Base-by-base conservation (phyloP, 1,140 invertebrate genomes). In the Arctopsyche grandis region DNA sequence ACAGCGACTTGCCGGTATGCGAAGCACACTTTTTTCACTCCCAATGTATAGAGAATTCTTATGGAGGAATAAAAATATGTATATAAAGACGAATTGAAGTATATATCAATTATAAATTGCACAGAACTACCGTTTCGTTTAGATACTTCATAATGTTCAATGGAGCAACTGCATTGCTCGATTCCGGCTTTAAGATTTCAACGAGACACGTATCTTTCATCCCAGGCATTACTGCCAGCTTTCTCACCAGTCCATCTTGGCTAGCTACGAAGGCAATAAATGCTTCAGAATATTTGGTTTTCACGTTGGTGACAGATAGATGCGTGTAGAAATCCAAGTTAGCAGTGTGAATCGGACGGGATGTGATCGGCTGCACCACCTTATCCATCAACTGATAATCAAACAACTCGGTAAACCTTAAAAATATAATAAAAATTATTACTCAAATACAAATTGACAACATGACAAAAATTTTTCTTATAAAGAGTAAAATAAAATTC, bases 361-460 rank as follows among this genome's bases (percentile, higher is more conserved):
- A 85, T 0, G 91, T 91, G 3, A 91, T 90, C 0, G 95, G 91
- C 80, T 95, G 93, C 0, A 98, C 93, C 5, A 96, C 92, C 78
- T 91, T 89, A 85, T 97, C 94, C 96, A 98, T 97, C 63, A 98
- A 86, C 83, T 96, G 95, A 84, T 96, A 98, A 76, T 91, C 90
- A 19, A 92, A 91, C 56, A 93, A 93, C 82, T 95, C 92, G 60
- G 95, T 87, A 22, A 66, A 66, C 24, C 21, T 66, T 5, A 7
- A 38, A 38, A 38, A 38, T 38, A 38, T 38, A 38, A 38, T 38
- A 38, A 21, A 21, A 58, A 58, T 58, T 16, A 5, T 16, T 58
- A 7, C 21, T 5, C 19, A 24, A 10, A 22, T 9, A 19, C 21
- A 22, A 63, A 19, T 63, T 63, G 9, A 9, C n/a, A 5, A 22